Base-by-base conservation (phyloP, 2,113 vertebrate species). In the Alouatta palliata region DNA sequence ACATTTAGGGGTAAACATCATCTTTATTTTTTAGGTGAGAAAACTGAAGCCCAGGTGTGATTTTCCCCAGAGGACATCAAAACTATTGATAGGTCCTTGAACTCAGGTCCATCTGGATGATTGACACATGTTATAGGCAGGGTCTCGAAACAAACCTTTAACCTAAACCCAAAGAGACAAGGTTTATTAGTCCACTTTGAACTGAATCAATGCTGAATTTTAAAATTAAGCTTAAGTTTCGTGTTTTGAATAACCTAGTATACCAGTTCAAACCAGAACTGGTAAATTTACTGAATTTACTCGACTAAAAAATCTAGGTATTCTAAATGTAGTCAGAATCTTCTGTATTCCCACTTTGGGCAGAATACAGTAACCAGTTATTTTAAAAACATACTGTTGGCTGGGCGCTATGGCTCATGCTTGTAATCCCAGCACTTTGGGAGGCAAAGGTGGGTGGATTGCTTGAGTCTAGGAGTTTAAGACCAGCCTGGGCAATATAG, bases 61-160 rank as follows among this genome's bases (percentile, higher is more conserved):
- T 32, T 43, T 77, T 90, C 54, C 85, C 35, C 68, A 32, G 9
- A 83, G 47, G n/a, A 80, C 40, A 32, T 54, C 64, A 32, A 9
- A 95, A 82, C 58, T 79, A 17, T 23, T 81, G n/a, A 32, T 54
- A 81, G n/a, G 76, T 94, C 61, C 43, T 94, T 94, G 56, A 90
- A 82, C 64, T 47, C 12, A 17, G 30, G 76, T 92, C 75, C 92
- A 9, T 82, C 43, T 90, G 49, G 54, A 70, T 71, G 66, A 58
- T 0, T 84, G 71, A 81, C 66, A 87, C 23, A 1, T 54, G 49
- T 52, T 92, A 61, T 70, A 92, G 91, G 37, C 70, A 71, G 52
- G 58, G 20, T 75, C 77, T 89, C 90, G 76, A 96, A 92, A 87
- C 4, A 89, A 73, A 82, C 32, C 40, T 96, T 93, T 87, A 96